Percentiles rank a stretch among this genome's conserved stretches.
These are phyloP conservation scores for Montipora sp. DNA, from an alignment of 64 coral and sea anemone species.

Conservation along the genomic window DNA sequence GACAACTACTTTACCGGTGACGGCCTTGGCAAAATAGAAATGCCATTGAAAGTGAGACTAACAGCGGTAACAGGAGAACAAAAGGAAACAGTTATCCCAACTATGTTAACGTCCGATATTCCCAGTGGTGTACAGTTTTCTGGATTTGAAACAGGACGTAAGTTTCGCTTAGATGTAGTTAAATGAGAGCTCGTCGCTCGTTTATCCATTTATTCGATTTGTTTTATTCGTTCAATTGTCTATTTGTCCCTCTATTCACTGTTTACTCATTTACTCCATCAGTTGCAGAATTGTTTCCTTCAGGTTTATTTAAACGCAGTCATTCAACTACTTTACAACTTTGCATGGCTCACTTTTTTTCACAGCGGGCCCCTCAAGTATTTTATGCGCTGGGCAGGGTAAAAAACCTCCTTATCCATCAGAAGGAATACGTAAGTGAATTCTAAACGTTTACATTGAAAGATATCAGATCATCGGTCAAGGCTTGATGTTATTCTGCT, in stretches of 20 bases:
- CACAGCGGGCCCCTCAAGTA: slow-evolving; percentile 59
- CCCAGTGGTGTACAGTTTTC: slow-evolving; percentile 68
- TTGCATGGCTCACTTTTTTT: background rate
- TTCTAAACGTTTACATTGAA: background rate
- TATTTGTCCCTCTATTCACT: too few species aligned
- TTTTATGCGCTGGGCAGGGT: slow-evolving; percentile 77
- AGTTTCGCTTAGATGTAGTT: background rate
- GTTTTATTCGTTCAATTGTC: too few species aligned
- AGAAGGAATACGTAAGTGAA: slow-evolving; percentile 53
- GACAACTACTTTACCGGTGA: slow-evolving; percentile 74
- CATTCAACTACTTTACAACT: background rate
- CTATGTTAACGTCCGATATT: slow-evolving; percentile 37
- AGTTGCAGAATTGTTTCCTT: background rate
- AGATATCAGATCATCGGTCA: background rate
- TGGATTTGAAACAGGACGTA: slow-evolving; percentile 65
- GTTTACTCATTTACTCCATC: too few species aligned
- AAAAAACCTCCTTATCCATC: slow-evolving; percentile 73
- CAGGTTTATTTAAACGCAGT: background rate
- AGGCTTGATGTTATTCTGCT: background rate
- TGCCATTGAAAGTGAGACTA: slow-evolving; percentile 77
- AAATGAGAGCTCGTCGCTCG: background rate
- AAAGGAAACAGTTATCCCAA: slow-evolving; percentile 33
- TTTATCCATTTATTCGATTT: too few species aligned
- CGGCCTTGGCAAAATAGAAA: slow-evolving; percentile 57
- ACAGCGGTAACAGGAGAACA: slow-evolving; percentile 79